phyloP scores from a whole-genome alignment of 2,113 vertebrate species.

The Rynchops niger region DNA sequence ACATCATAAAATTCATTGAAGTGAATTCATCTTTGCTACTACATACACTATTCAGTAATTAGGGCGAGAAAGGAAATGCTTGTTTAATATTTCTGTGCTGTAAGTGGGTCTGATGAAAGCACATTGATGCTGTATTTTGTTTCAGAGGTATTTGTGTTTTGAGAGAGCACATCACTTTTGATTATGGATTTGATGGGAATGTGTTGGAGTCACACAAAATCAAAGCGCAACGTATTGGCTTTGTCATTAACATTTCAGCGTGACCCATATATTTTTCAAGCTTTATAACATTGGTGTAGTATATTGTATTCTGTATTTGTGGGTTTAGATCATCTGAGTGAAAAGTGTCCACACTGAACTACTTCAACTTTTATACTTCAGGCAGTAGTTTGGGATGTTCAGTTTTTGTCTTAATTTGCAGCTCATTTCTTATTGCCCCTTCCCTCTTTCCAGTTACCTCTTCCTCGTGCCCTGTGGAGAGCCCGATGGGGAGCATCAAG shows the following conservation, averaged over 20 bases:
- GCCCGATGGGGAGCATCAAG: background rate
- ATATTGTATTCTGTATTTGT: background rate
- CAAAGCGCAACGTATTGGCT: background rate
- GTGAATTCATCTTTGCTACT: background rate
- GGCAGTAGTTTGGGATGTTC: background rate
- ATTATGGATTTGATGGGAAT: background rate
- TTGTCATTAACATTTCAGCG: background rate
- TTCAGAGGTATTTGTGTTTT: background rate
- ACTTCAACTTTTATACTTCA: background rate
- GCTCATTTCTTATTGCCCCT: background rate
- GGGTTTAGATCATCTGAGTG: background rate
- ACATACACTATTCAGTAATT: background rate
- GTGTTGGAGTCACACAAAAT: background rate
- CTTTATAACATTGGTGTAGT: background rate
- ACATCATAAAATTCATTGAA: background rate
- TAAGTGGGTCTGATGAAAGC: background rate
- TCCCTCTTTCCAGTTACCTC: background rate
- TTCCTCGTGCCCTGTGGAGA: background rate
- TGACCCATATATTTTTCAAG: background rate
- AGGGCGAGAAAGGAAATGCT: background rate
- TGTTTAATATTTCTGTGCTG: background rate
- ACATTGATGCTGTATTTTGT: background rate
- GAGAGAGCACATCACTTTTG: background rate
- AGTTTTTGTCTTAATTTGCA: background rate
- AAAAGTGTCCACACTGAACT: background rate